phyloP scores from a whole-genome alignment of 2,888 invertebrate genomes.

The Rhagophthalmus giganteus region DNA sequence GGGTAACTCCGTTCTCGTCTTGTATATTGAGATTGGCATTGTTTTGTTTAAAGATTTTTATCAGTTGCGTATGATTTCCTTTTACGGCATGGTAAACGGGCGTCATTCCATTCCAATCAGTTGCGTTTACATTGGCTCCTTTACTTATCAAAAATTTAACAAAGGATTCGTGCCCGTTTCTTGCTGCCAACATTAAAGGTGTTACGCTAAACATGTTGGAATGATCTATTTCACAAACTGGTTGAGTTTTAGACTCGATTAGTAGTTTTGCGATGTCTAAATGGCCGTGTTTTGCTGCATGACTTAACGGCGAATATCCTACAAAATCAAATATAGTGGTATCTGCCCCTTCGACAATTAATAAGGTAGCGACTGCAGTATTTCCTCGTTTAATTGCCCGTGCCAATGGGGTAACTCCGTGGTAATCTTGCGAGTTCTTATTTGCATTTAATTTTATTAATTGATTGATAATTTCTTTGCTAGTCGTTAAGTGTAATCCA shows the following conservation, averaged over 20 bases:
- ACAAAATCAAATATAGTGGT: conserved; percentile 1
- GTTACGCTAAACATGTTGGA: conserved; percentile 7
- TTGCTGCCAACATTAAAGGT: conserved; percentile 14
- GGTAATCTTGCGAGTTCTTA: conserved; percentile 13
- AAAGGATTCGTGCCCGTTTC: conserved; percentile 11
- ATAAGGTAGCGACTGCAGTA: conserved; percentile 4
- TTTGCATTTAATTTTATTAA: conserved; percentile 9
- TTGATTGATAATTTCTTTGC: conserved; percentile 3
- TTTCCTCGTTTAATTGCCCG: conserved; percentile 12
- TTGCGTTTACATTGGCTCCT: conserved; percentile 5
- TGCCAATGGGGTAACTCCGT: conserved; percentile 22
- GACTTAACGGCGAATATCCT: conserved; percentile 6
- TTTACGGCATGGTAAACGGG: conserved; percentile 16
- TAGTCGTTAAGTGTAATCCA: conserved; percentile 17
- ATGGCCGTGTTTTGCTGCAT: conserved; percentile 15
- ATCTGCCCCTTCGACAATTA: conserved; percentile 12
- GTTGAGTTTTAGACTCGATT: conserved; percentile 1
- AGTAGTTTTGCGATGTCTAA: conserved; percentile 5
- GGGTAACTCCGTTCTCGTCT: conserved; percentile 13
- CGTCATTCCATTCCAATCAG: conserved; percentile 16
- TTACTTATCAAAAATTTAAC: conserved; percentile 12
- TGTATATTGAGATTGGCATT: conserved; percentile 16
- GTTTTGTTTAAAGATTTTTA: conserved; percentile 7
- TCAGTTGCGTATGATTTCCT: conserved; percentile 4
- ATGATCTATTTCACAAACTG: conserved; percentile 5